Evolutionary conservation across 2,113 vertebrate genomes (phyloP).

Genomic region (Archocentrus centrarchus): DNA sequence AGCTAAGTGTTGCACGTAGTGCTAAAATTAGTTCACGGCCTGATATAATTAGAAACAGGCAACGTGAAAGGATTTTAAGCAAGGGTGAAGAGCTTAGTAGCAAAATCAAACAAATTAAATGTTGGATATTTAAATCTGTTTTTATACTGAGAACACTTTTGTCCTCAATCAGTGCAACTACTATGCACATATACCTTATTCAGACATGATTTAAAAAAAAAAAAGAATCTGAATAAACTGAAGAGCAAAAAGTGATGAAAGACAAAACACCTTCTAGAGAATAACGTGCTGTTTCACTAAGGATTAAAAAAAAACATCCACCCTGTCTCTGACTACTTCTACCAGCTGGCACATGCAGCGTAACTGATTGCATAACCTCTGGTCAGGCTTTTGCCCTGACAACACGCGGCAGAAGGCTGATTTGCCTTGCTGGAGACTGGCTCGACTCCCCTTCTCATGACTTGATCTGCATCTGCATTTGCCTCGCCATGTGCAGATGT

Average conservation of each 20-base stretch:
- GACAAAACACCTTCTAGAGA: neutral
- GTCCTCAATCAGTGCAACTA: neutral
- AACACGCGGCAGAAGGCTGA: slow-evolving; percentile 22
- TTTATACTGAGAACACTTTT: neutral
- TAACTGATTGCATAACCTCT: slow-evolving; percentile 72
- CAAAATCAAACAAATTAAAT: neutral
- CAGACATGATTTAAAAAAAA: neutral
- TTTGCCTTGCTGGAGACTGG: neutral
- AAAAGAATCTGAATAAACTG: neutral
- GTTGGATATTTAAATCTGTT: neutral
- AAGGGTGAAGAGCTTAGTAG: neutral
- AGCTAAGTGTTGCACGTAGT: neutral
- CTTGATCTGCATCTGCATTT: slow-evolving; percentile 26
- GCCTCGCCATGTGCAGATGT: slow-evolving; percentile 36
- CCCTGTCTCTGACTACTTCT: slow-evolving; percentile 54
- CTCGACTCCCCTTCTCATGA: neutral
- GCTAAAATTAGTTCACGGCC: neutral
- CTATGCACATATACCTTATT: neutral
- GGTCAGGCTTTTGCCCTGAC: slow-evolving; percentile 57
- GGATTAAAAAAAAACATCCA: slow-evolving; percentile 70
- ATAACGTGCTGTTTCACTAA: slow-evolving; percentile 11
- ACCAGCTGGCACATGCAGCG: slow-evolving; percentile 72
- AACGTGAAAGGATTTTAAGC: neutral
- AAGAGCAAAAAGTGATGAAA: slow-evolving; percentile 1
- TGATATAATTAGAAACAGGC: neutral